Conservation (phyloP, 2,888 invertebrate species). For the Limulus polyphemus region DNA sequence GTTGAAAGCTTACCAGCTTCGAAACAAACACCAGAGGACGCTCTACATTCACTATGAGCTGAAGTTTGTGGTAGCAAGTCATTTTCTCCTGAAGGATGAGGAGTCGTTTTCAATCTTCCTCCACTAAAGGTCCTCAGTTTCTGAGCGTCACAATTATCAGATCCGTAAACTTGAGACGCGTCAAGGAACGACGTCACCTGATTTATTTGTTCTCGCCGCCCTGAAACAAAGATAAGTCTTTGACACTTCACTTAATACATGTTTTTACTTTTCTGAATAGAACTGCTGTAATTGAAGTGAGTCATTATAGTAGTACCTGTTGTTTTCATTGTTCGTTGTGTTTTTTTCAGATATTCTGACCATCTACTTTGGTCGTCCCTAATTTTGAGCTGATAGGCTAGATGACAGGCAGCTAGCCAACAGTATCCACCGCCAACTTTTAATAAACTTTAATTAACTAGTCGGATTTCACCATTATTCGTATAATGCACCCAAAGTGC, state of each 20-base stretch:
- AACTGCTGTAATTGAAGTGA: too few species aligned
- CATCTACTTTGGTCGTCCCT: too few species aligned
- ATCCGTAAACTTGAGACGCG: slow-evolving; percentile 77
- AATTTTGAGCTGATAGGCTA: too few species aligned
- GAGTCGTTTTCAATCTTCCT: slow-evolving; percentile 68
- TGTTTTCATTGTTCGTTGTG: too few species aligned
- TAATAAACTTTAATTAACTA: too few species aligned
- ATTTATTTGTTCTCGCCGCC: slow-evolving; percentile 73
- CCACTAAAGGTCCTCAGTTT: slow-evolving; percentile 58
- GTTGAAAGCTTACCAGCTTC: slow-evolving; percentile 50
- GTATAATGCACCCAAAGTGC: too few species aligned
- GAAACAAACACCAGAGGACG: slow-evolving; percentile 71
- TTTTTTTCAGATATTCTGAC: too few species aligned
- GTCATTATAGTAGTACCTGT: too few species aligned
- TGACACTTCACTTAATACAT: neutral
- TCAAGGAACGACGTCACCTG: slow-evolving; percentile 85
- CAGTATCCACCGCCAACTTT: too few species aligned
- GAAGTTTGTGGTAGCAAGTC: slow-evolving; percentile 66
- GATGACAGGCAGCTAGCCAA: too few species aligned
- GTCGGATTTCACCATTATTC: too few species aligned
- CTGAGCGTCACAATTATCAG: slow-evolving; percentile 65
- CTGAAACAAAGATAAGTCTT: slow-evolving; percentile 20
- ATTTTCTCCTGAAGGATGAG: slow-evolving; percentile 52
- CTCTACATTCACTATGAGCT: slow-evolving; percentile 65
- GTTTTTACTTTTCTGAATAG: too few species aligned